Evolutionary conservation across 2,113 vertebrate genomes (phyloP).

Genomic region (Mixornis gularis): DNA sequence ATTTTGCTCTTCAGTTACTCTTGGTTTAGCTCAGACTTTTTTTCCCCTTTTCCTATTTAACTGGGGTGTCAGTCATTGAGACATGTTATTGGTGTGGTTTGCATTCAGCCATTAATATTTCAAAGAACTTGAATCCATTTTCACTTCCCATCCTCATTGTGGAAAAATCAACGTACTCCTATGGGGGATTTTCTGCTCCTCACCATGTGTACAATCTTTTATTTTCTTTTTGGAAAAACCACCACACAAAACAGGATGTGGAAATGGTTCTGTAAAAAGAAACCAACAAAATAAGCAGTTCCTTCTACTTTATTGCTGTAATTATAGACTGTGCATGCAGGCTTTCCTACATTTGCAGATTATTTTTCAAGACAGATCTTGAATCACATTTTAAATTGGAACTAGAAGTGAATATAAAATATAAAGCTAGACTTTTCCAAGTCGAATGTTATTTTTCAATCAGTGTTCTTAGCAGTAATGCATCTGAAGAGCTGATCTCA

Average conservation of each 20-base stretch:
- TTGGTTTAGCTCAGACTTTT: neutral
- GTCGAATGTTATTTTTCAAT: neutral
- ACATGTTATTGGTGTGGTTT: neutral
- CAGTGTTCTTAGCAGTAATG: neutral
- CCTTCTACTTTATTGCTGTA: slow-evolving; percentile 21
- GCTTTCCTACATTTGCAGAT: neutral
- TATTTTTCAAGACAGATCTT: slow-evolving; percentile 8
- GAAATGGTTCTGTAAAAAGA: slow-evolving; percentile 10
- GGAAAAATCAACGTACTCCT: neutral
- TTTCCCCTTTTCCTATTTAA: neutral
- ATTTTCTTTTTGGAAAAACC: slow-evolving; percentile 2
- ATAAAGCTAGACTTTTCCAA: neutral
- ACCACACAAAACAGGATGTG: slow-evolving; percentile 38
- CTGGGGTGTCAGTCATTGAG: neutral
- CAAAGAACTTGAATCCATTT: slow-evolving; percentile 14
- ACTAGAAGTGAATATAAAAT: neutral
- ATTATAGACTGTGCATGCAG: neutral
- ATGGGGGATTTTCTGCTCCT: slow-evolving; percentile 5
- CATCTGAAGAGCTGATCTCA: neutral
- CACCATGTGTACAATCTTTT: neutral
- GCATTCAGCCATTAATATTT: neutral
- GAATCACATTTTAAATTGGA: neutral
- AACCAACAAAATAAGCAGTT: slow-evolving; percentile 45
- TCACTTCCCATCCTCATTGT: neutral
- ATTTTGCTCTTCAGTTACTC: neutral